Percentiles rank a stretch among this genome's conserved stretches.
Evolutionary conservation across 1,140 invertebrate species (phyloP).

Genomic region (Drosophila lacteicornis): DNA sequence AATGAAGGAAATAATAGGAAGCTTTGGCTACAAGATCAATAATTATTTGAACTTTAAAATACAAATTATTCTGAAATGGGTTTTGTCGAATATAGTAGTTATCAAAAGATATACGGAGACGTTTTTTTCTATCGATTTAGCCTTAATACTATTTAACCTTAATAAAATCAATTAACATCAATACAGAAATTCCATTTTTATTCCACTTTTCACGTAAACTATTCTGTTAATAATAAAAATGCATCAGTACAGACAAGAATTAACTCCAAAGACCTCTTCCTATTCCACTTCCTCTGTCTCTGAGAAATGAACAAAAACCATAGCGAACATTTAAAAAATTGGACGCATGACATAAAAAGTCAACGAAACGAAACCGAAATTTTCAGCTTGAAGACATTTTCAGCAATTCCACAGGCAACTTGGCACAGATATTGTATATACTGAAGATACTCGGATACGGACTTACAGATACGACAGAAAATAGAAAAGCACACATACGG

Average conservation of each 20-base stretch:
- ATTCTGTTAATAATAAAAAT: not conserved
- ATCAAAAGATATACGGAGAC: too few relatives aligned
- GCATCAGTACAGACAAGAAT: not conserved
- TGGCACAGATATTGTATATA: slow-evolving; percentile 41
- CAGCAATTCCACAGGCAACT: slow-evolving; percentile 29
- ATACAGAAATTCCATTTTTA: not conserved
- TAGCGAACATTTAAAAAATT: slow-evolving; percentile 20
- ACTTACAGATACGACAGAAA: slow-evolving; percentile 21
- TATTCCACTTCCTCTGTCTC: not conserved
- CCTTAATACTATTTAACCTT: too few relatives aligned
- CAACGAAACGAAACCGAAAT: slow-evolving; percentile 60
- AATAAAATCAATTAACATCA: too few relatives aligned
- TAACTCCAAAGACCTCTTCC: not conserved
- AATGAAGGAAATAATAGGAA: too few relatives aligned
- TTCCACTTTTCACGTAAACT: not conserved
- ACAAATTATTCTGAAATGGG: not conserved
- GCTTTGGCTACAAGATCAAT: too few relatives aligned
- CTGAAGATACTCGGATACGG: slow-evolving; percentile 11
- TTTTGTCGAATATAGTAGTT: not conserved
- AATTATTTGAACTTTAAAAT: too few relatives aligned
- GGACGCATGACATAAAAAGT: slow-evolving; percentile 45
- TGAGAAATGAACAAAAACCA: slow-evolving; percentile 1
- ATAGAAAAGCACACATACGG: slow-evolving; percentile 15
- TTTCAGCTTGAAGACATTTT: slow-evolving; percentile 60
- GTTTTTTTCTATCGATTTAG: too few relatives aligned